Evolutionary conservation across 2,797 vertebrate species (phyloP).

Genomic region (Oreonectes daqikongensis): DNA sequence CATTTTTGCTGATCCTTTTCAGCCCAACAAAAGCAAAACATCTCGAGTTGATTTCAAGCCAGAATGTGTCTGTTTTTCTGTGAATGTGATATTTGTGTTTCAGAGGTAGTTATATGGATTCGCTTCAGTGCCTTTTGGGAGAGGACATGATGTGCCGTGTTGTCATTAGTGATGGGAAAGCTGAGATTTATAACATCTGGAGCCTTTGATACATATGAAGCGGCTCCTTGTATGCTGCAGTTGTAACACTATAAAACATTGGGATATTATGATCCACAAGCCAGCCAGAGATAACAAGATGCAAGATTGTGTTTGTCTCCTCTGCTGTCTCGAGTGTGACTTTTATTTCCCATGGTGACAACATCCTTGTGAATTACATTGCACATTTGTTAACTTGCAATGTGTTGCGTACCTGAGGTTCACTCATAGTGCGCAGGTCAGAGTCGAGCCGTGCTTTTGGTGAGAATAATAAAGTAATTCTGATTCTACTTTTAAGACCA

Average conservation of each 20-base stretch:
- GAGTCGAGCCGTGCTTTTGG: background rate
- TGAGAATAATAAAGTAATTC: background rate
- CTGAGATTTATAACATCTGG: constrained; percentile 42
- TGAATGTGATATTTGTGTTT: background rate
- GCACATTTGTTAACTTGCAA: background rate
- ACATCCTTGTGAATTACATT: background rate
- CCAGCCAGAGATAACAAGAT: constrained; percentile 33
- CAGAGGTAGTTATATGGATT: constrained; percentile 31
- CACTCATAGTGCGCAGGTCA: background rate
- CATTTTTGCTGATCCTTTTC: background rate
- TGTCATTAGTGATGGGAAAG: constrained; percentile 32
- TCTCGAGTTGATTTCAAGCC: background rate
- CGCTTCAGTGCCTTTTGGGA: constrained; percentile 28
- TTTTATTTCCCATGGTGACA: background rate
- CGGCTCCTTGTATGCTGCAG: constrained; percentile 19
- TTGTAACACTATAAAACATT: constrained; percentile 22
- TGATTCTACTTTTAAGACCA: background rate
- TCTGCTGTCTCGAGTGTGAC: background rate
- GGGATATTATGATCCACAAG: background rate
- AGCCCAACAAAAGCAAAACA: background rate
- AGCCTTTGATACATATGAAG: constrained; percentile 36
- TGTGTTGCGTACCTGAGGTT: constrained; percentile 18
- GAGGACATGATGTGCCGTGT: constrained; percentile 15
- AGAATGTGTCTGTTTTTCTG: background rate
- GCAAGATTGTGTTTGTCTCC: constrained; percentile 1